Conservation (phyloP, 1,140 invertebrate genomes). For the Drosophila biarmipes region DNA sequence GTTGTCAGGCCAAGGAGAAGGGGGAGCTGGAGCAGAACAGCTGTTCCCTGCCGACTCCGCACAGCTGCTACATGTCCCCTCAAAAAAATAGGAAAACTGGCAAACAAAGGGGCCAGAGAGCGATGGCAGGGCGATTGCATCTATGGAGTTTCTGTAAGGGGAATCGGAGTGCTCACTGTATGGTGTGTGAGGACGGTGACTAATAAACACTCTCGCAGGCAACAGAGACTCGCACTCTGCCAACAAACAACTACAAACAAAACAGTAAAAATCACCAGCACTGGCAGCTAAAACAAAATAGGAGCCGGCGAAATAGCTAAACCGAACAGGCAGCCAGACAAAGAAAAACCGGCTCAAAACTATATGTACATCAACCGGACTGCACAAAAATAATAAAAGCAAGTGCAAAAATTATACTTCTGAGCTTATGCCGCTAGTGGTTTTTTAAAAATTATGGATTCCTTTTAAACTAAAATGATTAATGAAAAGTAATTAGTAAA, state of each 20-base stretch:
- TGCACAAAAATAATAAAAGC: conserved; percentile 19
- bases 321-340: conserved; percentile 52
- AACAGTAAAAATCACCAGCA: conserved; percentile 32
- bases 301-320: conserved; percentile 73
- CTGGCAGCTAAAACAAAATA: conserved; percentile 39
- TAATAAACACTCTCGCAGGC: conserved; percentile 58
- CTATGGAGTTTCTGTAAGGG: conserved; percentile 62
- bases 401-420: conserved; percentile 22
- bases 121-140: conserved; percentile 10
- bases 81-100: conserved; percentile 27
- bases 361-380: conserved; percentile 21
- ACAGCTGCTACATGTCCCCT: conserved; percentile 21
- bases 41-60: conserved; percentile 56
- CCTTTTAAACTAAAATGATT: no score
- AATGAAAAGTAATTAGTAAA: no score
- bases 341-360: conserved; percentile 75
- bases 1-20: conserved; percentile 56
- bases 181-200: conserved; percentile 43
- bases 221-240: conserved; percentile 30
- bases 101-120: conserved; percentile 60
- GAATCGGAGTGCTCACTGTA: conserved; percentile 34
- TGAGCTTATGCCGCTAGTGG: conserved; percentile 18
- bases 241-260: conserved; percentile 53
- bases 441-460: no score
- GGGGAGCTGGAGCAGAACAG: conserved; percentile 51